Base-by-base conservation (phyloP, 2,888 invertebrate species). In the Alentia gelatinosa region DNA sequence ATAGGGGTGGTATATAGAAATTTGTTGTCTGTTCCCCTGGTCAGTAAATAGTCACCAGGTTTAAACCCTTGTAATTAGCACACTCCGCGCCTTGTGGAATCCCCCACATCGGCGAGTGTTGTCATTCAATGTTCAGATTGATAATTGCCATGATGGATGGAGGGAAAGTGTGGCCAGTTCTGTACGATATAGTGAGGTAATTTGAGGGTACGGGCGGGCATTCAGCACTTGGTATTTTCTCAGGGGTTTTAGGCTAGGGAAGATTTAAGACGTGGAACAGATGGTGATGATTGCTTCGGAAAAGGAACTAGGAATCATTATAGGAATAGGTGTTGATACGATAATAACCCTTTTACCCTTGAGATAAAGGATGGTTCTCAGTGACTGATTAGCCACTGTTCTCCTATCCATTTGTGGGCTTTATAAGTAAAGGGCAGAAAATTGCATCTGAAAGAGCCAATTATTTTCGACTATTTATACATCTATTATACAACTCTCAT, bases 51-150 rank as follows among this genome's bases (percentile, higher is more conserved):
- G 39, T 39, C 1, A 19, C 39, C 39, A 79, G 26, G 35, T 79
- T 15, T 15, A 39, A 39, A 39, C 39, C 79, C 79, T 39, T 79
- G 12, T 79, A 79, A 79, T 79, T 79, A 79, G 79, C 79, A 37
- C 4, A 79, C 3, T 39, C 9, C 79, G 23, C 35, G 26, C 35
- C 39, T 23, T 39, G 19, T 15, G 19, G 23, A 19, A 4, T 26
- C 35, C 79, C 79, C 79, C 39, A 79, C 37, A 79, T 12, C 30
- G 23, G 5, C 1, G 12, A 30, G 12, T 30, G 68, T 30, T 68
- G 1, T 19, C 68, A 68, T 9, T 9, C n/a, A 68, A 56, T n/a
- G n/a, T 68, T 68, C 68, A 68, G 26, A 30, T 68, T 30, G 33
- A 30, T 68, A 68, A 63, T 63, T n/a, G n/a, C 30, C 30, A 30